phyloP scores from a whole-genome alignment of 2,113 vertebrate species.

The Dolichallabes microphthalmus region DNA sequence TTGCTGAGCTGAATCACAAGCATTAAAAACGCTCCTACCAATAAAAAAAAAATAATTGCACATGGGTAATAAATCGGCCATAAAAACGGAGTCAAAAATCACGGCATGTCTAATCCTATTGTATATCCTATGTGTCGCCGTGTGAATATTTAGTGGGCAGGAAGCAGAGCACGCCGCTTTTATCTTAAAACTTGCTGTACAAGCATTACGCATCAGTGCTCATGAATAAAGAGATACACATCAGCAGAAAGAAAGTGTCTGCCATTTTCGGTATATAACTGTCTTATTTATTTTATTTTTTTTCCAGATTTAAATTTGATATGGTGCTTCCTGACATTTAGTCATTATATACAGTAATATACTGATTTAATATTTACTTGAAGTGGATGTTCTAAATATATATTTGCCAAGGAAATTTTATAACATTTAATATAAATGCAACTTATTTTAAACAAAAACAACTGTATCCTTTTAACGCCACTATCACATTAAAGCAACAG shows the following conservation, averaged over 20 bases:
- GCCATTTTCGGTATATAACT: background rate
- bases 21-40: constrained; percentile 10
- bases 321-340: background rate
- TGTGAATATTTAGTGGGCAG: constrained; percentile 13
- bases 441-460: background rate
- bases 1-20: background rate
- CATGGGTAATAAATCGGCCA: constrained; percentile 34
- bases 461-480: background rate
- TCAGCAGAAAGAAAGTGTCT: constrained; percentile 19
- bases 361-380: background rate
- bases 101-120: constrained; percentile 13
- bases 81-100: constrained; percentile 31
- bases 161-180: constrained; percentile 4
- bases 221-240: constrained; percentile 20
- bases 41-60: constrained; percentile 3
- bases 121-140: constrained; percentile 12
- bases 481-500: background rate
- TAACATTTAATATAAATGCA: background rate
- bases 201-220: background rate
- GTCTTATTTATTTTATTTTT: background rate
- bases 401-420: background rate
- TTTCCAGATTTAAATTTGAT: background rate
- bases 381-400: background rate
- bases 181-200: constrained; percentile 28
- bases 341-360: background rate